Evolutionary conservation across 2,797 vertebrate genomes (phyloP).

Genomic region (Tangara arthus): DNA sequence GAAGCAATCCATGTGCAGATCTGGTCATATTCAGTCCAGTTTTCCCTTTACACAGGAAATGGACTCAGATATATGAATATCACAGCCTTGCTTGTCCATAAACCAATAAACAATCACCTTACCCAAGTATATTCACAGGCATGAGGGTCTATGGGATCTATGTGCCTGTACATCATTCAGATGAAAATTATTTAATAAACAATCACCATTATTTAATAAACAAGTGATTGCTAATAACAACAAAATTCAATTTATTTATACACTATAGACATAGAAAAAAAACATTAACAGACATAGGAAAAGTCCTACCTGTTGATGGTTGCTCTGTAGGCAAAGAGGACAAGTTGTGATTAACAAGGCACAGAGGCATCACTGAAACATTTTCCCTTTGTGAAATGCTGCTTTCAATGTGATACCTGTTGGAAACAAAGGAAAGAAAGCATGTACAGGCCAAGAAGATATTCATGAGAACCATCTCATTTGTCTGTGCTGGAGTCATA

Average conservation of each 20-base stretch:
- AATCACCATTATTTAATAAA: neutral
- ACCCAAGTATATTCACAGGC: neutral
- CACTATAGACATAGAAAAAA: neutral
- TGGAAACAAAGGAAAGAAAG: constrained; percentile 1
- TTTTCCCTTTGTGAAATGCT: constrained; percentile 58
- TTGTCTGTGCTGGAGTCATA: neutral
- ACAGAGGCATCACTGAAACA: constrained; percentile 65
- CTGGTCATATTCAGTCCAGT: neutral
- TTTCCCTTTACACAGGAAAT: fast-evolving
- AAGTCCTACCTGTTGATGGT: constrained; percentile 41
- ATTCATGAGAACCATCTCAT: neutral
- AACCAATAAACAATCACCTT: neutral
- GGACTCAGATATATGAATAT: neutral
- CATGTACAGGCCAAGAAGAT: neutral
- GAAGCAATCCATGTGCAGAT: neutral
- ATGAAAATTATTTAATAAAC: neutral
- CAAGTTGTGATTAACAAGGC: constrained; percentile 61
- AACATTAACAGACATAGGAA: neutral
- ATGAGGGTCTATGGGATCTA: neutral
- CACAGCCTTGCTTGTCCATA: neutral
- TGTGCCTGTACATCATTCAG: neutral
- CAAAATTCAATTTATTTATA: neutral
- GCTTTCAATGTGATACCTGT: constrained; percentile 76
- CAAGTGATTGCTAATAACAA: neutral
- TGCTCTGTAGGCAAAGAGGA: constrained; percentile 20